These are phyloP conservation scores for Emmelina monodactyla DNA, from an alignment of 2,888 invertebrate genomes.

Conservation along the genomic window DNA sequence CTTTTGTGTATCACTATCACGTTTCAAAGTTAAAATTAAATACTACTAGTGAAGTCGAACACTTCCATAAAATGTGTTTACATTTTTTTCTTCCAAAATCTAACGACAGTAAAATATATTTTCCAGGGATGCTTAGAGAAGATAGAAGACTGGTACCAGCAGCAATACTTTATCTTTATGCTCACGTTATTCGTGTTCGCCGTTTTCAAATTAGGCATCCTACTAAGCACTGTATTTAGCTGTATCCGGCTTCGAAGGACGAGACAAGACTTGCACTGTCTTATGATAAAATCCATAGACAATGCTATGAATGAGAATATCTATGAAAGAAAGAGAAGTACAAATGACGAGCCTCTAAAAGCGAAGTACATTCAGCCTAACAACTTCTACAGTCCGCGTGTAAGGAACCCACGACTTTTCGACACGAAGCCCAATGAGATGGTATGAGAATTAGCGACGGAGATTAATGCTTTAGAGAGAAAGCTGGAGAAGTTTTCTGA, in stretches of 20 bases:
- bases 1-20: too few relatives aligned
- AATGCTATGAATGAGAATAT: slow-evolving; percentile 46
- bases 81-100: too few relatives aligned
- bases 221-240: slow-evolving; percentile 74
- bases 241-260: slow-evolving; percentile 70
- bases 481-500: slow-evolving; percentile 59
- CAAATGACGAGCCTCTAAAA: slow-evolving; percentile 44
- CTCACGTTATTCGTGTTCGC: slow-evolving; percentile 71
- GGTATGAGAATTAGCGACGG: slow-evolving; percentile 64
- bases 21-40: too few relatives aligned
- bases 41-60: too few relatives aligned
- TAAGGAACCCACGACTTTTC: slow-evolving; percentile 52
- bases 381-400: slow-evolving; percentile 55
- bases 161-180: slow-evolving; percentile 76
- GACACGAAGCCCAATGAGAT: slow-evolving; percentile 55
- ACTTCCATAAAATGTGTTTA: too few relatives aligned
- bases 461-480: slow-evolving; percentile 62
- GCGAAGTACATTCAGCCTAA: slow-evolving; percentile 57
- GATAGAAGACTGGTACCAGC: slow-evolving; percentile 79
- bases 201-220: slow-evolving; percentile 75
- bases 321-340: slow-evolving; percentile 40
- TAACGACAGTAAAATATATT: too few relatives aligned
- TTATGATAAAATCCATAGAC: slow-evolving; percentile 41
- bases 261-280: slow-evolving; percentile 48
- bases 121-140: slow-evolving; percentile 73